These are phyloP conservation scores for Penaeus chinensis DNA, from an alignment of 1,140 invertebrate genomes.

Conservation along the genomic window DNA sequence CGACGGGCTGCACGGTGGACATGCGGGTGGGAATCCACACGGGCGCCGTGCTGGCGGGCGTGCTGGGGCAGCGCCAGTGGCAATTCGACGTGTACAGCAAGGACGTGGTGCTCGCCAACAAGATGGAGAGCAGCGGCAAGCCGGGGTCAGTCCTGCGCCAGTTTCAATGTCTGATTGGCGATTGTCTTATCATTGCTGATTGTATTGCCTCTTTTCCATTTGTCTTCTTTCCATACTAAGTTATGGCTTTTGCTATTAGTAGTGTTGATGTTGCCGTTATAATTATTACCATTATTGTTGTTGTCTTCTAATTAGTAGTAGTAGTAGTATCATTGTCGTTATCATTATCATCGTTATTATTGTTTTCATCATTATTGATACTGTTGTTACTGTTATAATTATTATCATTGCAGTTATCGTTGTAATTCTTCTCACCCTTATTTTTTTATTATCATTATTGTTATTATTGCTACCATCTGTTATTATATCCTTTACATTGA, in stretches of 20 bases:
- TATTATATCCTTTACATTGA: too few relatives aligned
- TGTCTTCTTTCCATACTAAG: too few relatives aligned
- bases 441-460: too few relatives aligned
- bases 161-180: too few relatives aligned
- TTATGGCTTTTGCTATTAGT: too few relatives aligned
- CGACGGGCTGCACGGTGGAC: constrained; percentile 94
- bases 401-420: too few relatives aligned
- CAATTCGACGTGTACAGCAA: constrained; percentile 98
- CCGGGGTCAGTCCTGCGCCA: constrained; percentile 78
- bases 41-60: constrained; percentile 93
- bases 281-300: neutral
- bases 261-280: too few relatives aligned
- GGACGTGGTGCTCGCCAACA: constrained; percentile 97
- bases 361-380: neutral
- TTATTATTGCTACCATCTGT: too few relatives aligned
- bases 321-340: neutral
- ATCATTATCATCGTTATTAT: constrained; percentile 3
- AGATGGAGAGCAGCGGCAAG: constrained; percentile 97
- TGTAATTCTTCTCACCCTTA: too few relatives aligned
- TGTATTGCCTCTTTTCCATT: too few relatives aligned
- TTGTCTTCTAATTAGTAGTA: neutral
- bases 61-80: constrained; percentile 96
- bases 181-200: too few relatives aligned
- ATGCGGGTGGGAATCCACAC: constrained; percentile 99
- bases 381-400: neutral